Conservation (phyloP, 1,140 invertebrate species). For the Drosophila lowei region DNA sequence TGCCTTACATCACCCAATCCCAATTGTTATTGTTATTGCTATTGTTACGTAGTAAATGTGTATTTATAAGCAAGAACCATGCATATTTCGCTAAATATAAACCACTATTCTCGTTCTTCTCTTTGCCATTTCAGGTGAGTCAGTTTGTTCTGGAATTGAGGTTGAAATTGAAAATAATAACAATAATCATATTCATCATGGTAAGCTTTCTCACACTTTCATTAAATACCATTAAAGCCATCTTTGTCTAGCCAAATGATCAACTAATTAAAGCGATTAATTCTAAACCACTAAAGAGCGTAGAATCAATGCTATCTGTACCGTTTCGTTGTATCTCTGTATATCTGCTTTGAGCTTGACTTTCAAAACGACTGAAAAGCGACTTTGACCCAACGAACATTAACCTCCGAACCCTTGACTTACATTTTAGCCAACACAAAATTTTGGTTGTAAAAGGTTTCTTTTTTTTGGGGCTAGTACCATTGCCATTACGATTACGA, state of each 20-base stretch:
- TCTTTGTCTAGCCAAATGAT: constrained; percentile 57
- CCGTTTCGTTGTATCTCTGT: constrained; percentile 22
- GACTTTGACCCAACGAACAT: constrained; percentile 34
- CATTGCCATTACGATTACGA: background rate
- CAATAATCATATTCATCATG: constrained; percentile 83
- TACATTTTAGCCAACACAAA: constrained; percentile 28
- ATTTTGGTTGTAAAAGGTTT: background rate
- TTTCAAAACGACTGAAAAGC: constrained; percentile 5
- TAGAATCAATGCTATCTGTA: constrained; percentile 10
- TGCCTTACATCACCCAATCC: constrained; percentile 13
- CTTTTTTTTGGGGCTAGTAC: constrained; percentile 11
- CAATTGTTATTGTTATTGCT: background rate
- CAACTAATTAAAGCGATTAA: constrained; percentile 38
- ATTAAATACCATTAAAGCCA: constrained; percentile 82
- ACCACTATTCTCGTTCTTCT: constrained; percentile 49
- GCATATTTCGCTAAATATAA: constrained; percentile 19
- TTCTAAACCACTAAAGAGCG: constrained; percentile 28
- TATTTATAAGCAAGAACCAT: no score
- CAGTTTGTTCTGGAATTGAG: constrained; percentile 83
- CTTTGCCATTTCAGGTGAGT: constrained; percentile 80
- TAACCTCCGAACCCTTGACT: constrained; percentile 55
- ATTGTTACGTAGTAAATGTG: background rate
- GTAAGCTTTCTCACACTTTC: constrained; percentile 83
- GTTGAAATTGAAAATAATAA: constrained; percentile 84
- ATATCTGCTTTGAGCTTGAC: constrained; percentile 10